Percentiles rank a stretch among this genome's conserved stretches.
Evolutionary conservation across 2,797 vertebrate species (phyloP).

Genomic region (Amniataba percoides): DNA sequence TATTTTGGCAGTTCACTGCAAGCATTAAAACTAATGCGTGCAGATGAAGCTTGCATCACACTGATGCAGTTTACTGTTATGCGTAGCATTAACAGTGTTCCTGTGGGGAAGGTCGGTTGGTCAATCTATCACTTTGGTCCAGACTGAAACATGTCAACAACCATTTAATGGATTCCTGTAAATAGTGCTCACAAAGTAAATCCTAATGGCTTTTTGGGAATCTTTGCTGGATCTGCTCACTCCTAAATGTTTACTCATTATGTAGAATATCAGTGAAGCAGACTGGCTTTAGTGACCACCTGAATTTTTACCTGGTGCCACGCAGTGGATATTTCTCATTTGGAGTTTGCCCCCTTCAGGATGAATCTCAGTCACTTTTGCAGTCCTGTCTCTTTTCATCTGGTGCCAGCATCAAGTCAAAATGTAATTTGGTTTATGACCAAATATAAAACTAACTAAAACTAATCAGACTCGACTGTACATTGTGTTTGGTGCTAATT

Average conservation of each 20-base stretch:
- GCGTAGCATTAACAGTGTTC: not conserved
- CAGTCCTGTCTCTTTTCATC: not conserved
- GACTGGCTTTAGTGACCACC: not conserved
- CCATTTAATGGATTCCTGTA: not conserved
- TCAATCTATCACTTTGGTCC: not conserved
- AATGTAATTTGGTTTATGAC: not conserved
- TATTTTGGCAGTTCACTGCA: constrained; percentile 1
- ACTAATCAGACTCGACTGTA: not conserved
- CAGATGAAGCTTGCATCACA: not conserved
- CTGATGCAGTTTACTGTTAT: not conserved
- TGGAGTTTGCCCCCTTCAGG: not conserved
- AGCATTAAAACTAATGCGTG: not conserved
- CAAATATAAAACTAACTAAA: too few relatives aligned
- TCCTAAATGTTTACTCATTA: not conserved
- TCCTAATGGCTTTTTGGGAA: not conserved
- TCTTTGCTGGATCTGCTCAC: not conserved
- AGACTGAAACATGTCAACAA: constrained; percentile 6
- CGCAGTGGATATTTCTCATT: not conserved
- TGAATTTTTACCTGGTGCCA: not conserved
- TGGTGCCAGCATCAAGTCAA: not conserved
- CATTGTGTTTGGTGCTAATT: not conserved
- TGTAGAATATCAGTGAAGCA: not conserved
- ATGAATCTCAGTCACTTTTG: not conserved
- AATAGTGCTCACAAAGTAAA: not conserved
- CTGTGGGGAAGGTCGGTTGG: not conserved